Percentiles rank a stretch among this genome's conserved stretches.
These are phyloP conservation scores for Contarinia nasturtii DNA, from an alignment of 1,140 invertebrate species.

Conservation along the genomic window DNA sequence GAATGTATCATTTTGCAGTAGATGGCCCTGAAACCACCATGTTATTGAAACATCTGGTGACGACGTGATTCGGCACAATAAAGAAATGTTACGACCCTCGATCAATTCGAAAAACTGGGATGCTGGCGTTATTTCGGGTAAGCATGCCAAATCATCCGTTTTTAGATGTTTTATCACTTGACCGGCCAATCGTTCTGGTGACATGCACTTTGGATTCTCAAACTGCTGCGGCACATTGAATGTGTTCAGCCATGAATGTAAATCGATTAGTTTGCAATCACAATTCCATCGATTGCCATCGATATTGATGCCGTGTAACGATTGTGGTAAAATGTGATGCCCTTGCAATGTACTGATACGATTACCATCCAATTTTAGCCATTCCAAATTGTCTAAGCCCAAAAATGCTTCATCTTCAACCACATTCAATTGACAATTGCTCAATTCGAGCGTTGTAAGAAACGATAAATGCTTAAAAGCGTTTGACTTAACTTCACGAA, in stretches of 20 bases:
- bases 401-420: constrained; percentile 66
- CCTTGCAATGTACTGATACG: constrained; percentile 49
- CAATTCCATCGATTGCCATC: constrained; percentile 80
- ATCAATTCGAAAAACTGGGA: constrained; percentile 52
- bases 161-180: constrained; percentile 47
- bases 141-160: constrained; percentile 56
- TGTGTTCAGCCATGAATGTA: constrained; percentile 57
- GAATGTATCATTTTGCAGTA: constrained; percentile 47
- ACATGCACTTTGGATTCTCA: constrained; percentile 55
- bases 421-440: constrained; percentile 50
- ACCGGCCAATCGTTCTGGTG: constrained; percentile 43
- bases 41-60: constrained; percentile 55
- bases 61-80: constrained; percentile 57
- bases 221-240: constrained; percentile 49
- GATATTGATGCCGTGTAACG: constrained; percentile 54
- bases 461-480: constrained; percentile 57
- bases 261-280: constrained; percentile 56
- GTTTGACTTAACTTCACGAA: constrained; percentile 43
- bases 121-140: constrained; percentile 52
- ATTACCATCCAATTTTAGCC: constrained; percentile 68
- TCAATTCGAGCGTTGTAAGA: constrained; percentile 63
- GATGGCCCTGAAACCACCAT: constrained; percentile 62
- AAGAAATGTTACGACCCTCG: constrained; percentile 57
- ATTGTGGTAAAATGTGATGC: constrained; percentile 44
- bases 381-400: constrained; percentile 60